Percentiles rank a stretch among this genome's conserved stretches.
phyloP scores from a whole-genome alignment of 2,888 invertebrate genomes.

The Masnerella sp. region DNA sequence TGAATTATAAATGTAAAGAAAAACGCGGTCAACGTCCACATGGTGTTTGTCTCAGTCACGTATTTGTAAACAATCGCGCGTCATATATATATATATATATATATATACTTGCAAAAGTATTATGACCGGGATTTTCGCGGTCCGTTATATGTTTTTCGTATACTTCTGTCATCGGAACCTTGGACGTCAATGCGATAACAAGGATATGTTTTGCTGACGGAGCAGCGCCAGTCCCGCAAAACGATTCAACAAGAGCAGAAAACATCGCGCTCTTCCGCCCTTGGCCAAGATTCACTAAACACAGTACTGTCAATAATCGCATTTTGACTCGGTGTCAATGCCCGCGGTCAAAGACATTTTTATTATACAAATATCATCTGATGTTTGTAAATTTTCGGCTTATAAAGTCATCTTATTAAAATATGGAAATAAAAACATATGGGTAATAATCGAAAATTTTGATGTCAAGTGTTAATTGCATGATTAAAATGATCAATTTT shows the following conservation, averaged over 20 bases:
- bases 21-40: constrained; percentile 20
- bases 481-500: too few relatives aligned
- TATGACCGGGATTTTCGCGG: constrained; percentile 3
- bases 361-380: too few relatives aligned
- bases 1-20: background rate
- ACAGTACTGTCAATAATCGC: constrained; percentile 38
- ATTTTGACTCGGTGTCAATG: constrained; percentile 48
- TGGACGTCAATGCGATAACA: constrained; percentile 71
- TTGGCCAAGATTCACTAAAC: constrained; percentile 35
- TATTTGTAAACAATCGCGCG: constrained; percentile 16
- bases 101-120: constrained; percentile 11
- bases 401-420: too few relatives aligned
- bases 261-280: constrained; percentile 36
- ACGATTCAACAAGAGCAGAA: constrained; percentile 39
- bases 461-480: too few relatives aligned
- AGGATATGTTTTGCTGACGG: constrained; percentile 73
- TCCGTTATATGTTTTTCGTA: constrained; percentile 13
- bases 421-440: too few relatives aligned
- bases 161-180: constrained; percentile 63
- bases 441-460: too few relatives aligned
- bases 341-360: too few relatives aligned
- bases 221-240: constrained; percentile 65
- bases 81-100: background rate
- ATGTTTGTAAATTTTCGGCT: too few relatives aligned
- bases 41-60: background rate